phyloP scores from a whole-genome alignment of 2,888 invertebrate genomes.

The Trileptium ribeirensis region DNA sequence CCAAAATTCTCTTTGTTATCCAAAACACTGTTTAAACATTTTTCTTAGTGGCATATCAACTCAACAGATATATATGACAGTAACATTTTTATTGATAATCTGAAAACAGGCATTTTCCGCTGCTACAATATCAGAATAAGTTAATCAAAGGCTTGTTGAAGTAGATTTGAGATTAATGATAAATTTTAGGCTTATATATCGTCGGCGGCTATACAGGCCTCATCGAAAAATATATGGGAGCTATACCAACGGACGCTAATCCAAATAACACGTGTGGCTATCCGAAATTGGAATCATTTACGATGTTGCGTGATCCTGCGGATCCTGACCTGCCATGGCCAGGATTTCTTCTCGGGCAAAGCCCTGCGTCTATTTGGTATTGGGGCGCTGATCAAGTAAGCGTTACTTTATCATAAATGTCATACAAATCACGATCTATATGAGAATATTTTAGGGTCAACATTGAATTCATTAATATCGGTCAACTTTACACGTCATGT shows the following conservation, averaged over 20 bases:
- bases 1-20: too few relatives aligned
- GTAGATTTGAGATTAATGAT: constrained; percentile 51
- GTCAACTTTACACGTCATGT: too few relatives aligned
- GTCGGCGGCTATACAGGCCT: constrained; percentile 54
- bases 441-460: too few relatives aligned
- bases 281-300: constrained; percentile 53
- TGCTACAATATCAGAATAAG: too few relatives aligned
- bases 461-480: too few relatives aligned
- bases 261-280: constrained; percentile 46
- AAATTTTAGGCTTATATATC: constrained; percentile 51
- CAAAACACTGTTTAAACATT: too few relatives aligned
- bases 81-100: too few relatives aligned
- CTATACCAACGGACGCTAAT: constrained; percentile 51
- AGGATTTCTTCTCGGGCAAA: constrained; percentile 57
- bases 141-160: too few relatives aligned
- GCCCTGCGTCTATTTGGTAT: constrained; percentile 57
- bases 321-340: constrained; percentile 57
- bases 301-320: constrained; percentile 53
- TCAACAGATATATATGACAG: neutral
- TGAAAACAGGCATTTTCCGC: too few relatives aligned
- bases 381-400: constrained; percentile 55
- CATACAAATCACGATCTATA: too few relatives aligned
- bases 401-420: too few relatives aligned
- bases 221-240: constrained; percentile 51
- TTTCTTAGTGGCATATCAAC: too few relatives aligned